Evolutionary conservation across 2,888 invertebrate species (phyloP).

Genomic region (Nomada goodeniana): DNA sequence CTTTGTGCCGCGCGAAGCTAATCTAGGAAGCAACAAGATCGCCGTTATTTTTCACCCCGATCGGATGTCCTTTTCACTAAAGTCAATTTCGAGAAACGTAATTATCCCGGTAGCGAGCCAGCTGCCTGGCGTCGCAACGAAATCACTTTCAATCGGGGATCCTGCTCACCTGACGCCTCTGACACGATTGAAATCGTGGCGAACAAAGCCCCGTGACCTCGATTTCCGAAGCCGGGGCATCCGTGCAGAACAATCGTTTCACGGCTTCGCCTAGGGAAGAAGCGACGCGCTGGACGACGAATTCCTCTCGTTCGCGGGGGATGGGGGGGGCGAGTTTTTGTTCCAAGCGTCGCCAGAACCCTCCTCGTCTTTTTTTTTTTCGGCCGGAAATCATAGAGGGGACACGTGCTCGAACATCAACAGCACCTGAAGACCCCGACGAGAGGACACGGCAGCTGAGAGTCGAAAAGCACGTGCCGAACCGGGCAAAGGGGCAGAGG

Average conservation of each 20-base stretch:
- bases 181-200: constrained; percentile 18
- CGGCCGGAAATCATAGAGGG: constrained; percentile 66
- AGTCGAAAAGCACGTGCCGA: constrained; percentile 71
- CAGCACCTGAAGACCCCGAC: constrained; percentile 64
- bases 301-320: constrained; percentile 30
- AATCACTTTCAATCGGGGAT: constrained; percentile 17
- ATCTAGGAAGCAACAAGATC: neutral
- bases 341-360: constrained; percentile 52
- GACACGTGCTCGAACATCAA: constrained; percentile 66
- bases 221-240: constrained; percentile 29
- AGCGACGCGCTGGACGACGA: neutral
- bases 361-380: constrained; percentile 36
- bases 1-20: constrained; percentile 50
- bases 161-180: constrained; percentile 3
- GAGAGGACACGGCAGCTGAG: constrained; percentile 64
- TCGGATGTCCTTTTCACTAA: neutral
- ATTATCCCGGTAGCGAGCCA: neutral
- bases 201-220: constrained; percentile 32
- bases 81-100: neutral
- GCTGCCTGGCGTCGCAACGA: neutral
- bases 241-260: constrained; percentile 44
- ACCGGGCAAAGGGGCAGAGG: constrained; percentile 45
- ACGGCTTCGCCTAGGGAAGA: constrained; percentile 23
- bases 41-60: constrained; percentile 4
- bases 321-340: constrained; percentile 53